Evolutionary conservation across 2,888 invertebrate species (phyloP), one percentile per base, ranked within the genome.

Genomic region (Sphecodes monilicornis): DNA sequence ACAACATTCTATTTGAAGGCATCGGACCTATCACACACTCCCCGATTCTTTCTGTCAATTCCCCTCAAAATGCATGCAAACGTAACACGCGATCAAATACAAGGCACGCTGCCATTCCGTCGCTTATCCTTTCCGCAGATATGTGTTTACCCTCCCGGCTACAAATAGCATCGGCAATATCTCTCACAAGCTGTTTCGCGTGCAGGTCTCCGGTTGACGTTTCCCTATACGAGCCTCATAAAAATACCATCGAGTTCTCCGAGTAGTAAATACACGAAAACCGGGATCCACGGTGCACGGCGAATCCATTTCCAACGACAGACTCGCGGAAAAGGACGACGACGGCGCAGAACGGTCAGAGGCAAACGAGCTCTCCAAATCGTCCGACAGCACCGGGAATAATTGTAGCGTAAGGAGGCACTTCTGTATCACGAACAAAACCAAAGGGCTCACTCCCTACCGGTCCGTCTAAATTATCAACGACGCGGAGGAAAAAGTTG

Each of bases 51-150:
- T 64, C 76, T 29, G 43, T 39, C 77, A 36, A 60, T 78, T 78
- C 50, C 74, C 50, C 50, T 36, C 75, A 54, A 75, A 66, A 80
- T 71, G 69, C 71, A 80, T 85, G 75, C 80, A 75, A 77, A 76
- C 75, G 74, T 80, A 77, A 80, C 74, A 60, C 43, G 16, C 72
- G 85, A 86, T 86, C 78, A 85, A 81, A 81, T 78, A 85, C 69
- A 78, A 85, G 85, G 57, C 66, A 78, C 72, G 68, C 60, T 78
- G 50, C 26, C 71, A 22, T 72, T 79, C 64, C 39, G 18, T 18
- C 32, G 66, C n/a, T 77, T 72, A 84, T 80, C 80, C 80, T 39
- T 46, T 39, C 5, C 41, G 10, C 32, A 32, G 64, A 26, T 54
- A 69, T 36, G 18, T 73, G 70, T 82, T 83, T 78, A 64, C 78